phyloP scores from a whole-genome alignment of 1,140 invertebrate genomes.

The Polypedilum pembai region DNA sequence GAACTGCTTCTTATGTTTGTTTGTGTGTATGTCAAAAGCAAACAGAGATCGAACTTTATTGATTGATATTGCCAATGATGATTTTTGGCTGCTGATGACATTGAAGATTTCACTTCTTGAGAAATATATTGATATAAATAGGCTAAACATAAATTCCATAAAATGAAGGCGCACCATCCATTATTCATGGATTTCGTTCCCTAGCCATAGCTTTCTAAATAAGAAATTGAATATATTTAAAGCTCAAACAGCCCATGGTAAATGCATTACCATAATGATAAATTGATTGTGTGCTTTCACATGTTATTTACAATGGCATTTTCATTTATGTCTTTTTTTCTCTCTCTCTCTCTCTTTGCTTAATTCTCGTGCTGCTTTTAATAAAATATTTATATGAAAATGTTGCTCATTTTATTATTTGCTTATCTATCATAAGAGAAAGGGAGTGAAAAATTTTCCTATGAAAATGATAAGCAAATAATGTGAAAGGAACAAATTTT shows the following conservation, averaged over 20 bases:
- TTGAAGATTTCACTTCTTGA: neutral
- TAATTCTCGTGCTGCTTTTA: neutral
- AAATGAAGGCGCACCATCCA: neutral
- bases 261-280: conserved; percentile 14
- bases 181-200: neutral
- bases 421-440: neutral
- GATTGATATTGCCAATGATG: conserved; percentile 4
- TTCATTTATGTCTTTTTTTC: neutral
- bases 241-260: neutral
- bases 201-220: neutral
- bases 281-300: conserved; percentile 18
- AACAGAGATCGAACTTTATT: neutral
- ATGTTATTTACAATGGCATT: neutral
- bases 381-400: neutral
- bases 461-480: conserved; percentile 14
- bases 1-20: no score
- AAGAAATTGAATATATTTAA: neutral
- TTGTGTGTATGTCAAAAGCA: no score
- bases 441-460: neutral
- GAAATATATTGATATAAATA: conserved; percentile 4
- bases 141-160: neutral
- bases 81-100: neutral
- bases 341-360: neutral
- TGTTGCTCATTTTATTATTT: neutral
- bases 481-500: neutral